A percentile compares a stretch with the other conserved stretches of the same genome.
phyloP scores from a whole-genome alignment of 2,888 invertebrate genomes.

The Ichneumoninae sp. region DNA sequence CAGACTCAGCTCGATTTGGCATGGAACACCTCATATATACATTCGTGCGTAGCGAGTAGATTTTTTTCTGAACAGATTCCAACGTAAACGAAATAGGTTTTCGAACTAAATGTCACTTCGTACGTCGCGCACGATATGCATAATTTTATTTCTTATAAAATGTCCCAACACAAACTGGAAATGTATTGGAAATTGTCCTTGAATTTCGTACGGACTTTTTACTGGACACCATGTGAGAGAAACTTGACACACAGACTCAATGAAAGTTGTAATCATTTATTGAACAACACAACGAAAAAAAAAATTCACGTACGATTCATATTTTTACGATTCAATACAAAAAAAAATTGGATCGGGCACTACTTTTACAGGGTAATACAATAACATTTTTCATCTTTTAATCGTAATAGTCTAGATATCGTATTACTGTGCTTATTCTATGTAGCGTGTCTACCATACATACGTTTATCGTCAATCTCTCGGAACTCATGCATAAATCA shows the following conservation, averaged over 20 bases:
- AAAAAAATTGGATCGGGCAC: conserved; percentile 66
- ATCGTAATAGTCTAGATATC: conserved; percentile 65
- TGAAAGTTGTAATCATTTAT: conserved; percentile 65
- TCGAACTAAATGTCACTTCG: too few relatives aligned
- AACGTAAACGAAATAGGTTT: too few relatives aligned
- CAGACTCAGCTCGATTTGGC: too few relatives aligned
- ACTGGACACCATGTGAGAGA: background rate
- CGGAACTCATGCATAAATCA: conserved; percentile 44
- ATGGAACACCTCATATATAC: too few relatives aligned
- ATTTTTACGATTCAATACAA: conserved; percentile 70
- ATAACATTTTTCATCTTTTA: conserved; percentile 58
- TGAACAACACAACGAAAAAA: conserved; percentile 71
- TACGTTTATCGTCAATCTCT: conserved; percentile 63
- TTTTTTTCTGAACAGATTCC: too few relatives aligned
- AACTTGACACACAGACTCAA: background rate
- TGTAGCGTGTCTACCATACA: conserved; percentile 62
- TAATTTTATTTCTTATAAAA: background rate
- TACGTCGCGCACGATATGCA: background rate
- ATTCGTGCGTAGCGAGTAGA: too few relatives aligned
- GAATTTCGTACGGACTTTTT: too few relatives aligned
- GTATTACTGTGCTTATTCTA: conserved; percentile 49
- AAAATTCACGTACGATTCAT: conserved; percentile 60
- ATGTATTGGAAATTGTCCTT: too few relatives aligned
- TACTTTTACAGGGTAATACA: conserved; percentile 69
- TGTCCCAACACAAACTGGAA: background rate